phyloP scores from a whole-genome alignment of 1,140 invertebrate species.

The Caenorhabditis brenneri region DNA sequence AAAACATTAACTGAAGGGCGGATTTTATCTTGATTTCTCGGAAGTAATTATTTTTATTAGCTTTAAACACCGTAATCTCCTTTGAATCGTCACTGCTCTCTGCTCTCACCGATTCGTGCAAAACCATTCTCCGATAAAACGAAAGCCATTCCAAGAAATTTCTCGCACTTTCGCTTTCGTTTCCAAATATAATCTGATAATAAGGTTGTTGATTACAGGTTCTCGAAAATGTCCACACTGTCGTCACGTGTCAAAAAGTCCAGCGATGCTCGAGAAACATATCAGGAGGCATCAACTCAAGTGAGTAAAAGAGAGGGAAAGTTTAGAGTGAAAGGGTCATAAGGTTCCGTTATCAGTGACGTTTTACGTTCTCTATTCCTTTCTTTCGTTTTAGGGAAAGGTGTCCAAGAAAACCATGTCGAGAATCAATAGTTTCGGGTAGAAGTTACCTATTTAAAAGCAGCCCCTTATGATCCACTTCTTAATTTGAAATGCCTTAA shows the following conservation, averaged over 20 bases:
- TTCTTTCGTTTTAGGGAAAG: background rate
- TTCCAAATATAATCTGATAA: background rate
- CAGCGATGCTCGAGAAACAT: constrained; percentile 58
- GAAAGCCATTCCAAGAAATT: background rate
- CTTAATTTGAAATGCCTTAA: too few relatives aligned
- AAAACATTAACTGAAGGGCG: too few relatives aligned
- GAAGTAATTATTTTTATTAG: too few relatives aligned
- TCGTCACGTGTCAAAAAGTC: constrained; percentile 57
- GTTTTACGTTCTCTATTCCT: background rate
- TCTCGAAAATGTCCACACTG: constrained; percentile 54
- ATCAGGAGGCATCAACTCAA: constrained; percentile 50
- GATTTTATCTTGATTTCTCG: too few relatives aligned
- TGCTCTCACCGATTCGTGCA: background rate
- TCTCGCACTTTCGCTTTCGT: background rate
- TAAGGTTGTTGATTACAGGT: constrained; percentile 28
- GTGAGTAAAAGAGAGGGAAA: background rate
- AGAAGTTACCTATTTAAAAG: too few relatives aligned
- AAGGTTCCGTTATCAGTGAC: constrained; percentile 12
- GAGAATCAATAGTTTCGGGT: too few relatives aligned
- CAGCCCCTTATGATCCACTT: too few relatives aligned
- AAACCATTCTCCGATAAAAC: too few relatives aligned
- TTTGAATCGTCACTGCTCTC: background rate
- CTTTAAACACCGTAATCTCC: too few relatives aligned
- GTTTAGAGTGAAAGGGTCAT: constrained; percentile 4
- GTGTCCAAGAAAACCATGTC: too few relatives aligned